Percentiles rank a stretch among this genome's conserved stretches.
These are phyloP conservation scores for Scelioninae gen. 1 DNA, from an alignment of 2,888 invertebrate species.

Conservation along the genomic window DNA sequence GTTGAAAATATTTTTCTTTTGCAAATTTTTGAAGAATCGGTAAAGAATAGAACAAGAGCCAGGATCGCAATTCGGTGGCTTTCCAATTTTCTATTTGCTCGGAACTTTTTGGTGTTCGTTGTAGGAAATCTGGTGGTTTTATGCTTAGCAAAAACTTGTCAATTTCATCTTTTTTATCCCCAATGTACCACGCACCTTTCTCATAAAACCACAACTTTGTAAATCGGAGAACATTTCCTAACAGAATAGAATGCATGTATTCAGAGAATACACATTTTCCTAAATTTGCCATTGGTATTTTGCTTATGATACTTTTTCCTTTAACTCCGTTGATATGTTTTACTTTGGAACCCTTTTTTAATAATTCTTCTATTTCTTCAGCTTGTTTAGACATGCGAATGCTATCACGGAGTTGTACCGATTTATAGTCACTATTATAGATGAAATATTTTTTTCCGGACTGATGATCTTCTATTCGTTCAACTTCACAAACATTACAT, in stretches of 20 bases:
- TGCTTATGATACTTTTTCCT: background rate
- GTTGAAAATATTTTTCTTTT: too few relatives aligned
- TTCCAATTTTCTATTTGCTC: too few relatives aligned
- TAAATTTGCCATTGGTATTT: conserved; percentile 17
- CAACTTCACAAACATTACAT: conserved; percentile 18
- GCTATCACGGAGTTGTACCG: too few relatives aligned
- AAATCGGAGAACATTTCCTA: conserved; percentile 10
- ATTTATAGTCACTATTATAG: too few relatives aligned
- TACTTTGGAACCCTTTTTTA: background rate
- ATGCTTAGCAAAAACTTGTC: background rate
- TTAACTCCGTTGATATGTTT: conserved; percentile 8
- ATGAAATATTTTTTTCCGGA: too few relatives aligned
- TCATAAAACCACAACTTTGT: background rate
- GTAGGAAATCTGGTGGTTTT: conserved; percentile 7
- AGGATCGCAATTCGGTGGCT: too few relatives aligned
- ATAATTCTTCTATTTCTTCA: too few relatives aligned
- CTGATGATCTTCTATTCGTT: background rate
- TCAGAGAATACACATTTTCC: conserved; percentile 5
- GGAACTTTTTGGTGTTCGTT: background rate
- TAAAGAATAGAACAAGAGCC: too few relatives aligned
- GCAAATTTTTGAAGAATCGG: too few relatives aligned
- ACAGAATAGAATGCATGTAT: conserved; percentile 28
- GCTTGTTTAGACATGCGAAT: too few relatives aligned
- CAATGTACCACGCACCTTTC: conserved; percentile 12
- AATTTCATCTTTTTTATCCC: background rate